Base-by-base conservation (phyloP, 2,888 invertebrate species). In the Acanthosoma haemorrhoidale region DNA sequence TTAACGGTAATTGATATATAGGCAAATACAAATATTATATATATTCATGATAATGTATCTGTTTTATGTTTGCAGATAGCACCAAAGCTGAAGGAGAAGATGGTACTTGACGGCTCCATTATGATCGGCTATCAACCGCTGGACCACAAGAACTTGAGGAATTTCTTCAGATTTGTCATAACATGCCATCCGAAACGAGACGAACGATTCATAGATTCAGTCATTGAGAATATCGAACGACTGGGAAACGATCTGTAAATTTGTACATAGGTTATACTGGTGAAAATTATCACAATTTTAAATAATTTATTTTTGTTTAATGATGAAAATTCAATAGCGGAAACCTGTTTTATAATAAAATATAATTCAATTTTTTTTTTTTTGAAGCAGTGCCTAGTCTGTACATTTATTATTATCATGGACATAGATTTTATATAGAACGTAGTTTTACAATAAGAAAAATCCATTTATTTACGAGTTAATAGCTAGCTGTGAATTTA, bases 121-220 rank as follows among this genome's bases (percentile, higher is more conserved):
- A 88, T 92, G 89, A 82, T 92, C n/a, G 88, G 89, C 0, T 92
- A 92, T 77, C 85, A 87, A 11, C 91, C 92, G 0, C 77, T 91
- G 21, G 76, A 79, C 2, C 82, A 84, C 74, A 85, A 85, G 59
- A 81, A 84, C 4, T 76, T 86, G 71, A 87, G 86, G 69, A 92
- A 92, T 78, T 92, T 91, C 79, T 88, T 92, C 78, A 84, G 92
- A 11, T 82, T 92, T 79, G 88, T 90, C 1, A 83, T 89, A 69
- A 87, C 88, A 3, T 89, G 89, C 77, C 88, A 88, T 74, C 92
- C 92, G 0, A 80, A 82, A 0, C 79, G 87, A 0, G 82, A 84
- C 0, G 79, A 81, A 32, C 76, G 79, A 0, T 84, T 88, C 64
- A 85, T 92, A 79, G 83, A 88, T 70, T 83, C 82, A 34, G 85